Evolutionary conservation across 2,888 invertebrate genomes (phyloP).

Genomic region (Mechanitis mazaeus): DNA sequence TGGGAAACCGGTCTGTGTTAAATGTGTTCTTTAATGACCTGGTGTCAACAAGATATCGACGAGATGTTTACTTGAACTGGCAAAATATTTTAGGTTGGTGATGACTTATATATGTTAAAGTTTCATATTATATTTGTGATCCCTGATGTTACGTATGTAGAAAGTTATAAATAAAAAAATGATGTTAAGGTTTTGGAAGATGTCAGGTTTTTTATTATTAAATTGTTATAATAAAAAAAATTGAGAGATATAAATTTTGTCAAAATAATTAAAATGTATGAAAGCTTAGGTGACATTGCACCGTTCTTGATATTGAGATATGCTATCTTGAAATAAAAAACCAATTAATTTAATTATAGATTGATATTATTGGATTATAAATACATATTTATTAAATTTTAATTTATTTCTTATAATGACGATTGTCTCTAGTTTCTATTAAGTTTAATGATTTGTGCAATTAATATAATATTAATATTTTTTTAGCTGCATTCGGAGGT

Average conservation of each 20-base stretch:
- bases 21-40: slow-evolving; percentile 82
- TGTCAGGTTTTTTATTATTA: too few relatives aligned
- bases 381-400: slow-evolving; percentile 14
- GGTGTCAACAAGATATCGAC: slow-evolving; percentile 80
- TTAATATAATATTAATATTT: slow-evolving; percentile 13
- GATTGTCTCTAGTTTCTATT: too few relatives aligned
- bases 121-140: too few relatives aligned
- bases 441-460: neutral
- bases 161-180: too few relatives aligned
- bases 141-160: too few relatives aligned
- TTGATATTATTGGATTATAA: slow-evolving; percentile 18
- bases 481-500: slow-evolving; percentile 83
- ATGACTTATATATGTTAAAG: neutral
- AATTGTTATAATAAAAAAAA: too few relatives aligned
- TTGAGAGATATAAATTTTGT: too few relatives aligned
- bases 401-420: neutral
- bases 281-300: too few relatives aligned
- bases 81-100: slow-evolving; percentile 79
- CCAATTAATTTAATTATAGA: neutral
- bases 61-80: slow-evolving; percentile 82
- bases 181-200: too few relatives aligned
- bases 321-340: too few relatives aligned
- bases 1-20: slow-evolving; percentile 75
- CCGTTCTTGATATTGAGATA: too few relatives aligned
- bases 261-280: too few relatives aligned